Conservation (phyloP, 2,797 vertebrate species). For the Rhinophrynus dorsalis region DNA sequence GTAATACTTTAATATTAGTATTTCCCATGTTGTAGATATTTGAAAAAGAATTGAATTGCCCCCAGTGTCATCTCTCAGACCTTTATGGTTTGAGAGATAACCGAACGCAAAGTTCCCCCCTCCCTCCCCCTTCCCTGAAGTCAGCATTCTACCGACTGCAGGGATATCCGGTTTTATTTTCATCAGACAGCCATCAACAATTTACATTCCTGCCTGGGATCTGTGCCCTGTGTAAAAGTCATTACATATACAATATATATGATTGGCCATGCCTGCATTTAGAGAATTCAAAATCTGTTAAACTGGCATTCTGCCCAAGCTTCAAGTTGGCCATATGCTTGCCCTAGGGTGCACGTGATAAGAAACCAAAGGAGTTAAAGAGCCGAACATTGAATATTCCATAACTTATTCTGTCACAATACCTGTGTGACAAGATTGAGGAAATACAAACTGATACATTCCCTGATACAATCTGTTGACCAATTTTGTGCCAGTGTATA, state of each 20-base stretch:
- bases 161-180: too few relatives aligned
- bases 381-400: slow-evolving; percentile 10
- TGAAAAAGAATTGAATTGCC: too few relatives aligned
- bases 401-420: slow-evolving; percentile 7
- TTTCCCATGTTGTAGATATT: too few relatives aligned
- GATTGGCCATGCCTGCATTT: slow-evolving; percentile 40
- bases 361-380: background rate
- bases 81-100: too few relatives aligned
- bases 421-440: slow-evolving; percentile 14
- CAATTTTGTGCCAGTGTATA: slow-evolving; percentile 29
- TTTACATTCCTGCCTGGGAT: slow-evolving; percentile 29
- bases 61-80: too few relatives aligned
- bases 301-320: slow-evolving; percentile 46
- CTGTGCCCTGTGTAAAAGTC: slow-evolving; percentile 23
- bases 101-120: too few relatives aligned
- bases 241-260: slow-evolving; percentile 24
- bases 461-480: slow-evolving; percentile 26
- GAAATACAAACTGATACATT: slow-evolving; percentile 22
- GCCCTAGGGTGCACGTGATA: background rate
- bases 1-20: too few relatives aligned
- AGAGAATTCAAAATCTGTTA: slow-evolving; percentile 52
- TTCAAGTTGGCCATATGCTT: slow-evolving; percentile 46
- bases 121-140: too few relatives aligned
- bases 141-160: too few relatives aligned
- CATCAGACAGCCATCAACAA: too few relatives aligned